A percentile compares a stretch with the other conserved stretches of the same genome.
phyloP scores from a whole-genome alignment of 2,888 invertebrate genomes.

The Syrphus vitripennis region DNA sequence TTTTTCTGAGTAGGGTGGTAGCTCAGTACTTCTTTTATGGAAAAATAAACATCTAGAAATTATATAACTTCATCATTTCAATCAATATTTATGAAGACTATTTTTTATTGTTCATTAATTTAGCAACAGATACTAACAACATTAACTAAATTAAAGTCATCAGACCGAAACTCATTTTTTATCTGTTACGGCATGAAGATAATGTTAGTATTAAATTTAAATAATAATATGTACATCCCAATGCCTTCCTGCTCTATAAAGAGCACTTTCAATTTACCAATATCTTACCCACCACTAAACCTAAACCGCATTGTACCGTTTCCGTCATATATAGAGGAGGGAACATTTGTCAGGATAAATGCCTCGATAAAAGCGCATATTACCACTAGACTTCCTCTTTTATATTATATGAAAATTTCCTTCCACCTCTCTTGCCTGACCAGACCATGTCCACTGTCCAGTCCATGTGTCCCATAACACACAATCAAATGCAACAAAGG shows the following conservation, averaged over 20 bases:
- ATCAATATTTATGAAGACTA: background rate
- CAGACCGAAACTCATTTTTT: background rate
- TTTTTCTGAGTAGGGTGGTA: no score
- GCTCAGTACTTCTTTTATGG: no score
- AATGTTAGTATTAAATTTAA: background rate
- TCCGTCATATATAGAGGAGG: constrained; percentile 33
- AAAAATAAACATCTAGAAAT: no score
- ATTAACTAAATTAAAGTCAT: background rate
- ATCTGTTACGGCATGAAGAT: background rate
- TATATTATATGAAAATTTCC: constrained; percentile 64
- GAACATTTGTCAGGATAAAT: constrained; percentile 67
- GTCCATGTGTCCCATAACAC: background rate
- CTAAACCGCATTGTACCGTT: constrained; percentile 44
- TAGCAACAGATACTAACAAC: background rate
- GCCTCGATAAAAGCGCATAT: constrained; percentile 67
- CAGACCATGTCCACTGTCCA: no score
- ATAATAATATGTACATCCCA: background rate
- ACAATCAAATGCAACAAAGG: constrained; percentile 14
- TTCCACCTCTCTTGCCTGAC: constrained; percentile 10
- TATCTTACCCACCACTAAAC: constrained; percentile 32
- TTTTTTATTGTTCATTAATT: background rate
- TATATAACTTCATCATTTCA: no score
- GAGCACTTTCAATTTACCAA: constrained; percentile 13
- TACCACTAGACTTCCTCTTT: constrained; percentile 65
- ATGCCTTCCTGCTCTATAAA: background rate